These are phyloP conservation scores for Aquatica leii DNA, from an alignment of 2,888 invertebrate species.

Conservation along the genomic window DNA sequence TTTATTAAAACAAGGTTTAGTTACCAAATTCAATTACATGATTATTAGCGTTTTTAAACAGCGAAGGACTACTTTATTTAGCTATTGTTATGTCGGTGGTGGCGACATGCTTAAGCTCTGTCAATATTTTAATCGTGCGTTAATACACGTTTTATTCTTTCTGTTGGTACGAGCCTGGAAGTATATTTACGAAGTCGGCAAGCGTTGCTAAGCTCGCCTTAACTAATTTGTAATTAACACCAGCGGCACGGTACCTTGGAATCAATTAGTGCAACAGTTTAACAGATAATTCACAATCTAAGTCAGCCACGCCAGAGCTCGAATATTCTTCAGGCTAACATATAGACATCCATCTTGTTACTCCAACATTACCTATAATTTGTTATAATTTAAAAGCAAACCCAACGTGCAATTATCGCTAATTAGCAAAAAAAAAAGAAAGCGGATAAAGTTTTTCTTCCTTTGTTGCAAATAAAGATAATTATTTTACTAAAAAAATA, in stretches of 20 bases:
- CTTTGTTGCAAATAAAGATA: constrained; percentile 17
- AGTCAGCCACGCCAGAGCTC: constrained; percentile 28
- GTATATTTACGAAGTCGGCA: constrained; percentile 32
- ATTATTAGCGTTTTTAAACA: constrained; percentile 26
- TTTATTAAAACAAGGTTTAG: constrained; percentile 28
- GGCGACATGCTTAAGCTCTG: background rate
- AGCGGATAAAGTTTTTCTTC: background rate
- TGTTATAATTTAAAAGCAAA: constrained; percentile 42
- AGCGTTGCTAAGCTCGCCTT: constrained; percentile 37
- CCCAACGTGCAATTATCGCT: constrained; percentile 38
- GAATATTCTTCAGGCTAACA: constrained; percentile 33
- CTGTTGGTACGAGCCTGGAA: constrained; percentile 24
- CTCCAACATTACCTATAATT: constrained; percentile 41
- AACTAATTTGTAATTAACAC: constrained; percentile 47
- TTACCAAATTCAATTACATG: constrained; percentile 30
- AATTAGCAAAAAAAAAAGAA: constrained; percentile 36
- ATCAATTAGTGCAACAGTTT: constrained; percentile 48
- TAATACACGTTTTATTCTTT: background rate
- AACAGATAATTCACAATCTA: constrained; percentile 46
- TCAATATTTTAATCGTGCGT: constrained; percentile 10
- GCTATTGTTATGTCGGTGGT: constrained; percentile 6
- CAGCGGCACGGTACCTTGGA: constrained; percentile 43
- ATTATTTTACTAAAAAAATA: no score
- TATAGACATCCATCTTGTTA: constrained; percentile 25
- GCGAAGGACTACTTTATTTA: constrained; percentile 22